Conservation (phyloP, 2,797 vertebrate genomes). For the Rhinoraja longicauda region DNA sequence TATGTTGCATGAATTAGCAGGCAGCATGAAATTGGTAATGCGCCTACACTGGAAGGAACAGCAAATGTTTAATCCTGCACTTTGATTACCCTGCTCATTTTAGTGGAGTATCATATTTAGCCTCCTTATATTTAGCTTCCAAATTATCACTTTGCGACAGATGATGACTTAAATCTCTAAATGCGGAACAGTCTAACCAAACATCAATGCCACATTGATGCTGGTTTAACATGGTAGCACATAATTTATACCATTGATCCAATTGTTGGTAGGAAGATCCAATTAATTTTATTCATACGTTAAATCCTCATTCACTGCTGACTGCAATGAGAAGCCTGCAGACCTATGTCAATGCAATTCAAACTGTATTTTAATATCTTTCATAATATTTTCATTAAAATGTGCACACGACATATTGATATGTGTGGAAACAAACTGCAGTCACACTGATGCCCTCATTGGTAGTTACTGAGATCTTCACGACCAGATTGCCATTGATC, state of each 20-base stretch:
- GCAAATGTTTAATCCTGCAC: too few relatives aligned
- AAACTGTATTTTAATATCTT: neutral
- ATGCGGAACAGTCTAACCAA: neutral
- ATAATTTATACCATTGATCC: neutral
- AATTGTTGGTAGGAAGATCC: slow-evolving; percentile 10
- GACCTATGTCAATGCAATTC: neutral
- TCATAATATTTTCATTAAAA: neutral
- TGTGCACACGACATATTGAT: neutral
- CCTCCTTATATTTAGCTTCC: too few relatives aligned
- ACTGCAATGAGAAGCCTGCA: neutral
- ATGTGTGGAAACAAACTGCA: neutral
- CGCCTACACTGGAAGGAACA: too few relatives aligned
- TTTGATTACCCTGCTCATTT: too few relatives aligned
- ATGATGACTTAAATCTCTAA: neutral
- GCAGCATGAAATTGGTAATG: too few relatives aligned
- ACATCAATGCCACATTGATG: neutral
- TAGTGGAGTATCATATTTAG: too few relatives aligned
- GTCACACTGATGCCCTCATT: neutral
- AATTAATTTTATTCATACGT: neutral
- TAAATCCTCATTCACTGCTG: neutral
- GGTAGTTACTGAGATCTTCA: neutral
- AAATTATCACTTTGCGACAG: neutral
- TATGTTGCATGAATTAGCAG: too few relatives aligned
- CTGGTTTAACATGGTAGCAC: neutral
- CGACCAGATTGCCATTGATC: neutral